These are phyloP conservation scores for Anisognathus igniventris DNA, from an alignment of 2,797 vertebrate species.

Conservation along the genomic window DNA sequence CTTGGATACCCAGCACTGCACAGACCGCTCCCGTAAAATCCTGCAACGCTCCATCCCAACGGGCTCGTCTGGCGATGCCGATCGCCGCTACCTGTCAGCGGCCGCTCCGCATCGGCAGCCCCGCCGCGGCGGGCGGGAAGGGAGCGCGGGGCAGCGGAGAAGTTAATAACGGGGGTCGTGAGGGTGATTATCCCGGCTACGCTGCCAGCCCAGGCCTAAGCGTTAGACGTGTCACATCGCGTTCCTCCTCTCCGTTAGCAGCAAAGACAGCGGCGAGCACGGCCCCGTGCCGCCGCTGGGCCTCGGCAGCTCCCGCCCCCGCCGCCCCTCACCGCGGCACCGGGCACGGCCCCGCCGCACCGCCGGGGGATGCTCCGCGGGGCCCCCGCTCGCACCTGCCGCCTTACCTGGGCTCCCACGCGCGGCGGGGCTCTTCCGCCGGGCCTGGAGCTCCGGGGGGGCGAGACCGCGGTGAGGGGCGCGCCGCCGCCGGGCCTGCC, in stretches of 20 bases:
- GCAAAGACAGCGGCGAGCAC: neutral
- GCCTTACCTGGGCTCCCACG: neutral
- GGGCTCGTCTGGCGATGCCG: accelerated
- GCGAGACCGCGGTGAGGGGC: neutral
- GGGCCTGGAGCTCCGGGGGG: neutral
- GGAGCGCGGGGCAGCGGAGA: accelerated
- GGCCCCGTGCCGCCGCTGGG: neutral
- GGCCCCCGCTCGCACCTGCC: neutral
- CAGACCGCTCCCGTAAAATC: neutral
- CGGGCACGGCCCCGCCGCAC: neutral
- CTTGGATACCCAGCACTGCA: neutral
- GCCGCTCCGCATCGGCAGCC: neutral
- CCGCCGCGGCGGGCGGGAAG: neutral
- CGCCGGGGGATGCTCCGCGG: neutral
- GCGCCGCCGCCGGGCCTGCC: neutral
- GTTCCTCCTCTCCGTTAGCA: neutral
- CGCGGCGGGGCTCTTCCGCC: neutral
- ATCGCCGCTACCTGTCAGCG: neutral
- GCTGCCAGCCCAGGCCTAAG: neutral
- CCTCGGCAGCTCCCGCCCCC: neutral
- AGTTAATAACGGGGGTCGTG: neutral
- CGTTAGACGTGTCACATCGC: neutral
- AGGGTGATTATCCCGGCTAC: accelerated
- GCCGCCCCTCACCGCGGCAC: neutral
- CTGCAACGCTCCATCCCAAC: accelerated